These are phyloP conservation scores for Darevskia nairensis DNA, from an alignment of 2,797 vertebrate genomes.

Conservation along the genomic window DNA sequence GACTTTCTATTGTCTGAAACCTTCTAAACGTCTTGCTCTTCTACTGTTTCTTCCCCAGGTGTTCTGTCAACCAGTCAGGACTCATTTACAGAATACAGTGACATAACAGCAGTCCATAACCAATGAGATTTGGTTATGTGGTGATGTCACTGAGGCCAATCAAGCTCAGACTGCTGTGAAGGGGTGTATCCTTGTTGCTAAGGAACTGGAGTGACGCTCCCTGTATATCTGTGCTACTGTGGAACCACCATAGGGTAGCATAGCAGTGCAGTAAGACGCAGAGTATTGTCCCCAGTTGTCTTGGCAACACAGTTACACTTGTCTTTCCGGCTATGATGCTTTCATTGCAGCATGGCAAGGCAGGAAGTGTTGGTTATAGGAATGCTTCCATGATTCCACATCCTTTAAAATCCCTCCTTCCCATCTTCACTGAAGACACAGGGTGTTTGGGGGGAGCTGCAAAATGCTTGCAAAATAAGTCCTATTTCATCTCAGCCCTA, in stretches of 20 bases:
- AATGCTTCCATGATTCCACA: background rate
- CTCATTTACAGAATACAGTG: background rate
- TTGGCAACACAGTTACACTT: background rate
- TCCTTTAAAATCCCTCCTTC: background rate
- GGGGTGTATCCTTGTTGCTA: slow-evolving; percentile 3
- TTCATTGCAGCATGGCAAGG: background rate
- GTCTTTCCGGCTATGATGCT: background rate
- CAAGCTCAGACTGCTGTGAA: background rate
- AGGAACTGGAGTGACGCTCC: background rate
- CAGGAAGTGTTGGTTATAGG: background rate
- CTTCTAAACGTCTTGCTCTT: background rate
- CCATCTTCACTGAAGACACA: background rate
- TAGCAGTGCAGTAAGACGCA: background rate
- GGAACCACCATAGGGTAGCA: background rate
- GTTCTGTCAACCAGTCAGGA: background rate
- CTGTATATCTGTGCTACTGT: background rate
- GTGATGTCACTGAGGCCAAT: background rate
- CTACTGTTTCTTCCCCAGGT: background rate
- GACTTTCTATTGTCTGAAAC: background rate
- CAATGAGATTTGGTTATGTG: background rate
- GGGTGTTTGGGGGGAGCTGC: background rate
- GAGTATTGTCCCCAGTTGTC: background rate
- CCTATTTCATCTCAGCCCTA: background rate
- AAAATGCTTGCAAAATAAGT: background rate
- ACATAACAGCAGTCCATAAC: background rate